Evolutionary conservation across 2,113 vertebrate species (phyloP).

Genomic region (Crotalus helleri): DNA sequence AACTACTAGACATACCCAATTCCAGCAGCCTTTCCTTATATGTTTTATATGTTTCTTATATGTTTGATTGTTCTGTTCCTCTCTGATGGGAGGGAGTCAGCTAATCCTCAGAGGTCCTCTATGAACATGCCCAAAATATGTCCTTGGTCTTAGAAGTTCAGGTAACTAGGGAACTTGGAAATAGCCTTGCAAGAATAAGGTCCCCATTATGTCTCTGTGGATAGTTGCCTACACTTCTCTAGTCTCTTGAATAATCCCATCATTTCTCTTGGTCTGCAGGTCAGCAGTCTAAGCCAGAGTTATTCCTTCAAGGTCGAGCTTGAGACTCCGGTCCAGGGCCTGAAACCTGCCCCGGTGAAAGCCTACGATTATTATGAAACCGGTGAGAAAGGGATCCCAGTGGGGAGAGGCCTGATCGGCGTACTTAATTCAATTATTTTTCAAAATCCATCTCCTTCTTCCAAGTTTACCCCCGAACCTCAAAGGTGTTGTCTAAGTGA

Average conservation of each 20-base stretch:
- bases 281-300: background rate
- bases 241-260: background rate
- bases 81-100: background rate
- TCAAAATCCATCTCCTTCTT: background rate
- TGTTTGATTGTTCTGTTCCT: too few relatives aligned
- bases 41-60: too few relatives aligned
- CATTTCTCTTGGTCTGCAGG: background rate
- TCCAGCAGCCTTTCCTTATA: too few relatives aligned
- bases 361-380: slow-evolving; percentile 78
- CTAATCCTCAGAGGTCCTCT: background rate
- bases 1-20: too few relatives aligned
- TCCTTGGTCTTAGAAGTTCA: background rate
- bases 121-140: background rate
- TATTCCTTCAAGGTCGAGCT: slow-evolving; percentile 46
- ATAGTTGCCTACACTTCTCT: too few relatives aligned
- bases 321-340: slow-evolving; percentile 57
- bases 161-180: background rate
- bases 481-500: background rate
- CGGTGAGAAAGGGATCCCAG: slow-evolving; percentile 46
- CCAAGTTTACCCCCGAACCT: background rate
- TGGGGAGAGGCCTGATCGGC: background rate
- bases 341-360: slow-evolving; percentile 71
- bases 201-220: background rate
- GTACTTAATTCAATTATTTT: background rate
- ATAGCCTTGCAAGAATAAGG: background rate